Evolutionary conservation across 2,888 invertebrate genomes (phyloP).

Genomic region (Pollenia labialis): DNA sequence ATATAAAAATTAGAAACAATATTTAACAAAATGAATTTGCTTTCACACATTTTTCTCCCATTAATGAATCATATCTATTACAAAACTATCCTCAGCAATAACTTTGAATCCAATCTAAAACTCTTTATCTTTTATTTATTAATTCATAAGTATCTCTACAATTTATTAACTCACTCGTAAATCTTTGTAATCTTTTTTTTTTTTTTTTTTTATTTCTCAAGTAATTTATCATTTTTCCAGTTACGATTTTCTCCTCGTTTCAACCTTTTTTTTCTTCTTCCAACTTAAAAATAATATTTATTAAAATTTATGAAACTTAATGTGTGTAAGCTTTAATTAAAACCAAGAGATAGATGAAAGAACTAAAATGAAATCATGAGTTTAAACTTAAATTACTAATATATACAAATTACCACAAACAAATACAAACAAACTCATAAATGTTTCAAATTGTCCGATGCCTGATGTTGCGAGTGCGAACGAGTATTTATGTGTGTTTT

Average conservation of each 20-base stretch:
- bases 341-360: background rate
- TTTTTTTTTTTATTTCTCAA: slow-evolving; percentile 32
- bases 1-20: no score
- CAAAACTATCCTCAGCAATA: no score
- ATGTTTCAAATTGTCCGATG: slow-evolving; percentile 20
- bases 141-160: background rate
- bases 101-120: background rate
- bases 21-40: no score
- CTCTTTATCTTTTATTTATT: no score
- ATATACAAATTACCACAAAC: slow-evolving; percentile 53
- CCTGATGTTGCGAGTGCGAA: background rate
- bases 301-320: slow-evolving; percentile 43
- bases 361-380: slow-evolving; percentile 21
- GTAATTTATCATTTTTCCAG: slow-evolving; percentile 55
- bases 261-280: background rate
- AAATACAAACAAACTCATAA: slow-evolving; percentile 37
- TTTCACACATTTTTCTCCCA: no score
- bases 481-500: slow-evolving; percentile 42
- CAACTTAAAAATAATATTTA: slow-evolving; percentile 11
- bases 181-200: slow-evolving; percentile 1
- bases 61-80: no score
- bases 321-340: slow-evolving; percentile 56
- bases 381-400: slow-evolving; percentile 19
- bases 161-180: slow-evolving; percentile 19
- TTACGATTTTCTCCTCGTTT: background rate